A percentile compares a stretch with the other conserved stretches of the same genome.
These are phyloP conservation scores for Hemiscyllium ocellatum DNA, from an alignment of 2,113 vertebrate genomes.

Conservation along the genomic window DNA sequence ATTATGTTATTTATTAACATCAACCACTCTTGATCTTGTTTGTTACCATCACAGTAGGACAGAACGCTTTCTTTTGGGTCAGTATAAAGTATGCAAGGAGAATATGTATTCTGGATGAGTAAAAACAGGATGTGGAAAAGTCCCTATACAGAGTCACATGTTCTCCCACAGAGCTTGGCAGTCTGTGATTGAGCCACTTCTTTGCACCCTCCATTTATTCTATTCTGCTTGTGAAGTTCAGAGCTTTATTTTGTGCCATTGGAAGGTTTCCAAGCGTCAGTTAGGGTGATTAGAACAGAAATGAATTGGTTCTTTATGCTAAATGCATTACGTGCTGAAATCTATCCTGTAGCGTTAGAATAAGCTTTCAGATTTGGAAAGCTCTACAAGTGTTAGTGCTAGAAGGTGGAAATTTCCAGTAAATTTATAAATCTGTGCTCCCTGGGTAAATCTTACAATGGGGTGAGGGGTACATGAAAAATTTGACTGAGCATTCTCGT, in stretches of 20 bases:
- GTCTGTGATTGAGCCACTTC: not conserved
- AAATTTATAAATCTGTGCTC: not conserved
- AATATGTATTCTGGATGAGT: not conserved
- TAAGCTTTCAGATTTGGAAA: not conserved
- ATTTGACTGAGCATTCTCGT: not conserved
- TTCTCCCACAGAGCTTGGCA: not conserved
- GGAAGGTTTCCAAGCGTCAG: not conserved
- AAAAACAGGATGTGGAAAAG: not conserved
- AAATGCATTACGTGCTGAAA: not conserved
- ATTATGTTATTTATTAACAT: not conserved
- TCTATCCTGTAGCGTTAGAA: not conserved
- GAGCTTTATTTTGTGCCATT: not conserved
- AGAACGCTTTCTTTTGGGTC: not conserved
- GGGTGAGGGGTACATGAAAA: not conserved
- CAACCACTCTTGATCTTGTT: not conserved
- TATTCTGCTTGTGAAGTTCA: not conserved
- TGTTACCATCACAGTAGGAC: not conserved
- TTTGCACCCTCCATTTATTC: not conserved
- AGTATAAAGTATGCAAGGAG: not conserved
- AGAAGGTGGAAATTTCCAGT: not conserved
- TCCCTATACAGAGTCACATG: not conserved
- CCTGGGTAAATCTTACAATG: not conserved
- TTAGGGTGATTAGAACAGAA: not conserved
- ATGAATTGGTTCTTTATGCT: slow-evolving; percentile 3
- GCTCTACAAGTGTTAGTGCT: not conserved